These are phyloP conservation scores for Sebastes iracundus DNA, from an alignment of 2,797 vertebrate species.

Conservation along the genomic window DNA sequence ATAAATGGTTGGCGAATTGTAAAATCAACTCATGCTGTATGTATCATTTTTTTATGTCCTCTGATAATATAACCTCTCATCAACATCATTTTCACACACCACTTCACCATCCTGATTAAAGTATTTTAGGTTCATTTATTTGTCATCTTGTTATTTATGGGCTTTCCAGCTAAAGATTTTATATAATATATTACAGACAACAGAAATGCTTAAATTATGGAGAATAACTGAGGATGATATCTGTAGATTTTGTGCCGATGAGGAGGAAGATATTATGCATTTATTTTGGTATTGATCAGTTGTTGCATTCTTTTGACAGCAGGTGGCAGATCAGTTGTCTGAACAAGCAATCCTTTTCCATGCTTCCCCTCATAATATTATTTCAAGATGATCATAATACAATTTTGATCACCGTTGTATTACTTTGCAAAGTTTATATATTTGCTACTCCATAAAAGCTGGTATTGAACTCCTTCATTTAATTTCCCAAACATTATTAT, in stretches of 20 bases:
- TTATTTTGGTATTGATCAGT: neutral
- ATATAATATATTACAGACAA: too few relatives aligned
- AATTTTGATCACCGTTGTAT: neutral
- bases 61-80: neutral
- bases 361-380: neutral
- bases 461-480: neutral
- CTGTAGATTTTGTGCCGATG: neutral
- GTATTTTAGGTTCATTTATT: neutral
- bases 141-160: neutral
- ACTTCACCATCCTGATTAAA: neutral
- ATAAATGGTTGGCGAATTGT: too few relatives aligned
- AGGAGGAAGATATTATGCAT: neutral
- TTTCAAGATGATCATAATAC: neutral
- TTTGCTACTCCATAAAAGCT: neutral
- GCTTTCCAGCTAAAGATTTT: neutral
- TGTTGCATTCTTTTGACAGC: neutral
- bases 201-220: neutral
- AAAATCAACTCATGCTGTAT: neutral
- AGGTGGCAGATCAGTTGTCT: neutral
- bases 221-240: neutral
- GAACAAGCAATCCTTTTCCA: neutral
- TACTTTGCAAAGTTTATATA: neutral
- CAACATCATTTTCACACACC: neutral
- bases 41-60: neutral
- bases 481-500: neutral